phyloP scores from a whole-genome alignment of 2,888 invertebrate genomes.

The Andrena praecox region DNA sequence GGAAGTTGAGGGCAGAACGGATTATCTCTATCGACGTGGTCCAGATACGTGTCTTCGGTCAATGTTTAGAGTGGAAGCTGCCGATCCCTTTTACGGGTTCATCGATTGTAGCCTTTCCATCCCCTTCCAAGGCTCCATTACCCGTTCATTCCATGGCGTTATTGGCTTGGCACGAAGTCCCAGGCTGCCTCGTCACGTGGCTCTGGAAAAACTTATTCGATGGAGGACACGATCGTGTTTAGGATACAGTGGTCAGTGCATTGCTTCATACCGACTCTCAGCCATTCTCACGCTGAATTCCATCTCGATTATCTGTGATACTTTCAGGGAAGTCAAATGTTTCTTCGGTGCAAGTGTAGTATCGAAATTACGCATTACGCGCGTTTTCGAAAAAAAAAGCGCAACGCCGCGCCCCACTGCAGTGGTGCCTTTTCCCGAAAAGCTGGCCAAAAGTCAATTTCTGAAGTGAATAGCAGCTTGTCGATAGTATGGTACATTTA shows the following conservation, averaged over 20 bases:
- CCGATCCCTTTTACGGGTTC: conserved; percentile 43
- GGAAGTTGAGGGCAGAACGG: conserved; percentile 35
- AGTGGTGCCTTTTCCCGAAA: too few relatives aligned
- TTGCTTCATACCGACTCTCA: conserved; percentile 4
- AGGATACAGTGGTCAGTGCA: neutral
- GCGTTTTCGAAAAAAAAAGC: too few relatives aligned
- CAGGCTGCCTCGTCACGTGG: neutral
- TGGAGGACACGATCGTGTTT: conserved; percentile 16
- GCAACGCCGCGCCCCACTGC: too few relatives aligned
- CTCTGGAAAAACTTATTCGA: conserved; percentile 20
- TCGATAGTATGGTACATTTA: too few relatives aligned
- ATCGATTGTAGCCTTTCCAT: conserved; percentile 46
- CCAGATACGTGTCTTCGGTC: conserved; percentile 29
- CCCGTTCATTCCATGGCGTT: conserved; percentile 25
- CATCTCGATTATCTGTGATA: too few relatives aligned
- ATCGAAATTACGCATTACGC: too few relatives aligned
- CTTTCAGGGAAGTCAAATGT: too few relatives aligned
- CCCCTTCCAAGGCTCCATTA: conserved; percentile 22
- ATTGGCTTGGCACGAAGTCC: conserved; percentile 9
- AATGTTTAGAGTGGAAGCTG: conserved; percentile 44
- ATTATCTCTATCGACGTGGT: conserved; percentile 47
- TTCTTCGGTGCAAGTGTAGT: too few relatives aligned
- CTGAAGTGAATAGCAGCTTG: too few relatives aligned
- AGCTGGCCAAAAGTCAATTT: too few relatives aligned
- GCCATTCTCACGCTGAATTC: too few relatives aligned